These are phyloP conservation scores for Microchrysa polita DNA, from an alignment of 2,888 invertebrate species.

Conservation along the genomic window DNA sequence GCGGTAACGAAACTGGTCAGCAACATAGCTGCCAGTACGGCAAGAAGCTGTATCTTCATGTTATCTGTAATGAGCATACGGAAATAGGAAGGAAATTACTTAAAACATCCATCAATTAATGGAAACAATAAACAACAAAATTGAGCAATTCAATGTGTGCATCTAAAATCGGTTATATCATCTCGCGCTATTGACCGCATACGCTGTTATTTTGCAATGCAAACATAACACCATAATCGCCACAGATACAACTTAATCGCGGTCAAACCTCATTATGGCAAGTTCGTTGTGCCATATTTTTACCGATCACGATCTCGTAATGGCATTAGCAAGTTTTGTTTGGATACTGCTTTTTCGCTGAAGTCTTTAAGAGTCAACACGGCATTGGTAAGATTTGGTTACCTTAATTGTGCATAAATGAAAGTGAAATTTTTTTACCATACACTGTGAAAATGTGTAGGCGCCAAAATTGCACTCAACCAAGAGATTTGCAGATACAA, in stretches of 20 bases:
- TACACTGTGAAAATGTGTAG: background rate
- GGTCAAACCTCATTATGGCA: slow-evolving; percentile 12
- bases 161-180: slow-evolving; percentile 24
- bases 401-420: background rate
- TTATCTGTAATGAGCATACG: slow-evolving; percentile 44
- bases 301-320: background rate
- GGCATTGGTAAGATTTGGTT: too few species aligned
- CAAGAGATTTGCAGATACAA: slow-evolving; percentile 4
- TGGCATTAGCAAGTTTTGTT: slow-evolving; percentile 13
- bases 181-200: background rate
- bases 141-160: background rate
- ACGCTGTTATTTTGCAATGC: background rate
- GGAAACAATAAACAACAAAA: slow-evolving; percentile 7
- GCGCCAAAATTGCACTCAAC: slow-evolving; percentile 22
- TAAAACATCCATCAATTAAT: slow-evolving; percentile 8
- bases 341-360: slow-evolving; percentile 23
- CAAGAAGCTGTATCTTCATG: slow-evolving; percentile 45
- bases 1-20: slow-evolving; percentile 33
- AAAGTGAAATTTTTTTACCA: slow-evolving; percentile 29
- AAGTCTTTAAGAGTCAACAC: too few species aligned
- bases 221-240: background rate
- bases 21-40: slow-evolving; percentile 41
- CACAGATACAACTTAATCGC: slow-evolving; percentile 3
- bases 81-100: background rate
- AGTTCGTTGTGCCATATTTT: slow-evolving; percentile 39